Evolutionary conservation across 2,888 invertebrate genomes (phyloP).

Genomic region (Morpho achilles): DNA sequence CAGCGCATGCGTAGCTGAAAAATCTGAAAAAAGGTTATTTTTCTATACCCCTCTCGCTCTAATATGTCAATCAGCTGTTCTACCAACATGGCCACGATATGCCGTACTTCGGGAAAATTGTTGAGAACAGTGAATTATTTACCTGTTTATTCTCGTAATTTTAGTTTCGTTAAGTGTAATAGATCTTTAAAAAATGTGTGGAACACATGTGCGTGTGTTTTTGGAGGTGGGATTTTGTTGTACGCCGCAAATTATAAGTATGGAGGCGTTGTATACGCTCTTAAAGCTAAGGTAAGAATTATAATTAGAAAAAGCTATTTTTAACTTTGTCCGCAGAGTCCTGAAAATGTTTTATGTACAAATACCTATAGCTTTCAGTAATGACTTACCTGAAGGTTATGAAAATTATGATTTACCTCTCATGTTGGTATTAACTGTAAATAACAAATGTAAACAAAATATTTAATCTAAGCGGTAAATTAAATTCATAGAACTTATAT

Average conservation of each 20-base stretch:
- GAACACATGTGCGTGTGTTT: slow-evolving; percentile 63
- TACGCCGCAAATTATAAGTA: slow-evolving; percentile 55
- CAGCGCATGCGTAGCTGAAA: neutral
- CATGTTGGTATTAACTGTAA: slow-evolving; percentile 18
- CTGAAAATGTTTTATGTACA: neutral
- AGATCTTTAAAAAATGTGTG: slow-evolving; percentile 49
- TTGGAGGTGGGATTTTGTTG: slow-evolving; percentile 59
- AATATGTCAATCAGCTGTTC: slow-evolving; percentile 60
- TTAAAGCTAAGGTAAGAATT: slow-evolving; percentile 69
- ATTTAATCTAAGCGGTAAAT: neutral
- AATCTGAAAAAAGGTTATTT: neutral
- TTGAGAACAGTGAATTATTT: slow-evolving; percentile 59
- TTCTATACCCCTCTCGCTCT: slow-evolving; percentile 4
- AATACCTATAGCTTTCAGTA: too few relatives aligned
- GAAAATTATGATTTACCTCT: neutral
- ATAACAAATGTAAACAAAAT: slow-evolving; percentile 21
- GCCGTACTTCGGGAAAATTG: slow-evolving; percentile 65
- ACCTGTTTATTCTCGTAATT: slow-evolving; percentile 51
- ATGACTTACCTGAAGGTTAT: too few relatives aligned
- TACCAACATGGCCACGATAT: slow-evolving; percentile 75
- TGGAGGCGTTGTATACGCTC: slow-evolving; percentile 62
- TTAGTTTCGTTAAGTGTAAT: slow-evolving; percentile 49
- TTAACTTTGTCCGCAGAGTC: slow-evolving; percentile 7
- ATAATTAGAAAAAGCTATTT: slow-evolving; percentile 25
- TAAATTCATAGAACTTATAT: too few relatives aligned